Evolutionary conservation across 2,113 vertebrate species (phyloP), one percentile per base, ranked within the genome.

Genomic region (Artemisiospiza belli): DNA sequence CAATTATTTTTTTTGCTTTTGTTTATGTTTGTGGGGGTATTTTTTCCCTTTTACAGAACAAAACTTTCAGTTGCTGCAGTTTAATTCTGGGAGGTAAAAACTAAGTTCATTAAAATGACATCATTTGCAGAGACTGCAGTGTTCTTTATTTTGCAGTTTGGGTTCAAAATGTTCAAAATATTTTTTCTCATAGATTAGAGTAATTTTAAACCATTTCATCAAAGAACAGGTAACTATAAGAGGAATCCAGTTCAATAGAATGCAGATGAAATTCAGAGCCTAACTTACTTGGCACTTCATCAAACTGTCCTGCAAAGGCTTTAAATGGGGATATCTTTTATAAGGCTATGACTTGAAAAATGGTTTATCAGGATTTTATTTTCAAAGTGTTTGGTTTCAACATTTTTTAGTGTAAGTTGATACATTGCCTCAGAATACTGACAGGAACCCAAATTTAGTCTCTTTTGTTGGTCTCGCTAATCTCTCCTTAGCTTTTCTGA

Each of bases 121-220:
- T 2, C 1, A 5, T 44, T 83, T 77, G 2, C 30, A 57, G 7
- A 69, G 11, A 27, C 69, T 55, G 9, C 18, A 49, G 4, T 17
- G 24, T 44, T 41, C 9, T 66, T 18, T 86, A 2, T 63, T 66
- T 83, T 47, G 13, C 7, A 49, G 3, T 18, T 70, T 31, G 6
- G 5, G 31, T 74, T 93, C 39, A 88, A 77, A 83, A 66, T 77
- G 28, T 74, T 93, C 39, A 88, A 77, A 83, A 66, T 80, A 68
- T 33, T 68, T 3, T 67, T 68, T 86, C 20, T 54, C 0, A 1
- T 37, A 25, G 7, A 4, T 63, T 41, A 55, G 7, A 61, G 41
- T 66, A 49, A n/a, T 47, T 78, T 35, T 39, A 67, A 83, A 30
- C 4, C 46, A 8, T 49, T 85, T 80, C 3, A 47, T 70, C 37